Base-by-base conservation (phyloP, 2,888 invertebrate species). In the Coenonympha glycerion region DNA sequence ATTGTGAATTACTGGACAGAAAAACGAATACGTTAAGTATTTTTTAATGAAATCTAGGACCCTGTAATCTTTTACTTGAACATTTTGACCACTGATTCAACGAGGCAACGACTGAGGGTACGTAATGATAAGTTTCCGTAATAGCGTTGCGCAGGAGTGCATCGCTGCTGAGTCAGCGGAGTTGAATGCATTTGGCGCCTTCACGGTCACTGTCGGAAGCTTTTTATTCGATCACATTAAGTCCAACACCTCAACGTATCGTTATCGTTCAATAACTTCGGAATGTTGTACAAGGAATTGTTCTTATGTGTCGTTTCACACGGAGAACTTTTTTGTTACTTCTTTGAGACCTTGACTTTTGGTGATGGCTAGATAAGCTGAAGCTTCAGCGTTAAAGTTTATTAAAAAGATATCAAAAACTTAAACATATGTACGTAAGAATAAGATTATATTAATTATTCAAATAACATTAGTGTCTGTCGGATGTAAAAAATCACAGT, bases 151-250 rank as follows among this genome's bases (percentile, higher is more conserved):
- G 65, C 67, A 61, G 71, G 71, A 73, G 73, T 73, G 76, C 66
- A 62, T 61, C 61, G 58, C 57, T 79, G 84, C 84, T 84, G 85
- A 86, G 82, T 85, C 86, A 86, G 83, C 73, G 59, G 53, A 75
- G 62, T 78, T 83, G 79, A 83, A 70, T 71, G 77, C 60, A 64
- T 70, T 64, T 65, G 77, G 79, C 81, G 79, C 80, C 79, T 71
- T 60, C 69, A 69, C 67, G 33, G 39, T 52, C 34, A 45, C 55
- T 28, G 40, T 49, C 41, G 24, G 36, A 36, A 49, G 60, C 49
- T 54, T 55, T 16, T 11, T 37, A 21, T 37, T 21, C 3, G 11
- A 22, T 21, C 13, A 3, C 13, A 22, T 37, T 22, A 19, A n/a
- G 13, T 30, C 30, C 30, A 6, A 30, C 30, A 30, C 24, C 8